Conservation (phyloP, 1,140 invertebrate species). For the Rhopalosiphum maidis region DNA sequence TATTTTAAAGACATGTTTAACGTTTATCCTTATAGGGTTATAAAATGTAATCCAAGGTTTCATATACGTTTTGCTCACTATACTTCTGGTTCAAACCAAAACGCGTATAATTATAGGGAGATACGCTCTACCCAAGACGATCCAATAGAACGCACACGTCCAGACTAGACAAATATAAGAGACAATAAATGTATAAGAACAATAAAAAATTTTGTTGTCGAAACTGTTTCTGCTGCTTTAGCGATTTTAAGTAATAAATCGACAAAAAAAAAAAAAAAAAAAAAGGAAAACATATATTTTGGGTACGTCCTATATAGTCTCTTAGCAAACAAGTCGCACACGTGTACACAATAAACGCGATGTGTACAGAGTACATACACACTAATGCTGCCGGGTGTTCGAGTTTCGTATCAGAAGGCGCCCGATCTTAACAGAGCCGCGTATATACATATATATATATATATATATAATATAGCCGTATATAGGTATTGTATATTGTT, state of each 20-base stretch:
- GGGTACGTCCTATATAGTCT: neutral
- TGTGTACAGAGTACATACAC: neutral
- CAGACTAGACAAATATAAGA: too few species aligned
- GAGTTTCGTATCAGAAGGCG: neutral
- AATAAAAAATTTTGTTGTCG: too few species aligned
- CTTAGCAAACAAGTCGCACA: neutral
- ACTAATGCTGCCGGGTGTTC: neutral
- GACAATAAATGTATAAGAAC: too few species aligned
- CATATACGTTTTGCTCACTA: neutral
- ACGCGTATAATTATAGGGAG: neutral
- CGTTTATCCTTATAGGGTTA: neutral
- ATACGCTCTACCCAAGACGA: neutral
- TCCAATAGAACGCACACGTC: too few species aligned
- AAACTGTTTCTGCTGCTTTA: neutral
- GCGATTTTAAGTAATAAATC: slow-evolving; percentile 4
- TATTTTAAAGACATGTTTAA: neutral
- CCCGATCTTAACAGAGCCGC: neutral
- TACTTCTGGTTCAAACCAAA: neutral
- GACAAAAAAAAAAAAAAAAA: neutral
- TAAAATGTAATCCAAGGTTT: neutral
- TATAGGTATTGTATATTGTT: neutral
- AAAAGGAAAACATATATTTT: neutral
- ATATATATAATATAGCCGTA: neutral
- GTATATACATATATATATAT: neutral
- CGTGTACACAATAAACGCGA: neutral